These are phyloP conservation scores for Aphidoletes aphidimyza DNA, from an alignment of 2,888 invertebrate genomes.

Conservation along the genomic window DNA sequence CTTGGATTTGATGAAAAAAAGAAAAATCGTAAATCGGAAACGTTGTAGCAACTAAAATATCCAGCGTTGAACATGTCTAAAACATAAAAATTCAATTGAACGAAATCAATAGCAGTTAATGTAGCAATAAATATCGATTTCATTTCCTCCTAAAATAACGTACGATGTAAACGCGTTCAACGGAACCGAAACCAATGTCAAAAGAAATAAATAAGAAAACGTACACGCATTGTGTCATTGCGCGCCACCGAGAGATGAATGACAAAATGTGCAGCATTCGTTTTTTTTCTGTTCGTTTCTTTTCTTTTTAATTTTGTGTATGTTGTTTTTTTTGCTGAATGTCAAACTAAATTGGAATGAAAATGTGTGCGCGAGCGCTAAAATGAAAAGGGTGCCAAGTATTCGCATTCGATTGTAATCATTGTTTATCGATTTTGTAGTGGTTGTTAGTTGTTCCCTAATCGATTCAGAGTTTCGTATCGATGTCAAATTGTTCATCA, in stretches of 20 bases:
- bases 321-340: no score
- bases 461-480: neutral
- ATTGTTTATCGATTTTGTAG: constrained; percentile 49
- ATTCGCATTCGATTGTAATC: constrained; percentile 26
- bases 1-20: no score
- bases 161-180: neutral
- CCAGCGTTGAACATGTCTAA: constrained; percentile 27
- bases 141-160: constrained; percentile 54
- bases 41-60: constrained; percentile 26
- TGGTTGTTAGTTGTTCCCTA: constrained; percentile 48
- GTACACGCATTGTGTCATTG: constrained; percentile 42
- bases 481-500: neutral
- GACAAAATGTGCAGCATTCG: neutral
- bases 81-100: constrained; percentile 51
- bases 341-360: no score
- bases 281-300: no score
- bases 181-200: constrained; percentile 40
- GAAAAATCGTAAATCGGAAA: constrained; percentile 41
- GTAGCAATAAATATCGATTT: constrained; percentile 56
- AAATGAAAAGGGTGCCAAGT: constrained; percentile 26
- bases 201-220: constrained; percentile 44
- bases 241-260: neutral
- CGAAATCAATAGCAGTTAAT: constrained; percentile 55
- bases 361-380: no score
- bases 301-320: no score